Evolutionary conservation across 2,113 vertebrate genomes (phyloP).

Genomic region (Gymnobelideus leadbeateri): DNA sequence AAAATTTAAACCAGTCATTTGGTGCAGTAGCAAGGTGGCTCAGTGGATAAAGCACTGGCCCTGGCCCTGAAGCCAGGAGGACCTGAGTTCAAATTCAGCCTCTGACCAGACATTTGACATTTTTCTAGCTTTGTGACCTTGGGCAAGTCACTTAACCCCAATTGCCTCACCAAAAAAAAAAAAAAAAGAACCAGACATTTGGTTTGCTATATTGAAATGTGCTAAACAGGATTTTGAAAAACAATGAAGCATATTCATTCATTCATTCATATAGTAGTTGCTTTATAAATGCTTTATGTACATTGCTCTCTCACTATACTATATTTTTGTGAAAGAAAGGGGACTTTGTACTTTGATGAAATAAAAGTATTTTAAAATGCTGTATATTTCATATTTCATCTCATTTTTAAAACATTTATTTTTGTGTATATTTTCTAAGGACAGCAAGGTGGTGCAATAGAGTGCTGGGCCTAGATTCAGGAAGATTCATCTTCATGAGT

Average conservation of each 20-base stretch:
- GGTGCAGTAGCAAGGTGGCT: neutral
- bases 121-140: too few species aligned
- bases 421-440: neutral
- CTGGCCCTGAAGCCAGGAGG: too few species aligned
- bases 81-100: too few species aligned
- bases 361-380: neutral
- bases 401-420: neutral
- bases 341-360: neutral
- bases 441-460: too few species aligned
- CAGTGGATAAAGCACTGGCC: too few species aligned
- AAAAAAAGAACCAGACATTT: neutral
- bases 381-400: neutral
- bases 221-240: neutral
- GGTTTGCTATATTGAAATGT: neutral
- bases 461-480: too few species aligned
- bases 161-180: too few species aligned
- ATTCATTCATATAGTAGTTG: neutral
- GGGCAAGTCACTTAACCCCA: too few species aligned
- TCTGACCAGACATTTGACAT: too few species aligned
- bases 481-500: too few species aligned
- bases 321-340: neutral
- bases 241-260: neutral
- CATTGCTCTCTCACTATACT: neutral
- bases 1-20: neutral
- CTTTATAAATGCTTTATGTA: neutral